Conservation (phyloP, 2,113 vertebrate species). For the Chaetops frenatus region DNA sequence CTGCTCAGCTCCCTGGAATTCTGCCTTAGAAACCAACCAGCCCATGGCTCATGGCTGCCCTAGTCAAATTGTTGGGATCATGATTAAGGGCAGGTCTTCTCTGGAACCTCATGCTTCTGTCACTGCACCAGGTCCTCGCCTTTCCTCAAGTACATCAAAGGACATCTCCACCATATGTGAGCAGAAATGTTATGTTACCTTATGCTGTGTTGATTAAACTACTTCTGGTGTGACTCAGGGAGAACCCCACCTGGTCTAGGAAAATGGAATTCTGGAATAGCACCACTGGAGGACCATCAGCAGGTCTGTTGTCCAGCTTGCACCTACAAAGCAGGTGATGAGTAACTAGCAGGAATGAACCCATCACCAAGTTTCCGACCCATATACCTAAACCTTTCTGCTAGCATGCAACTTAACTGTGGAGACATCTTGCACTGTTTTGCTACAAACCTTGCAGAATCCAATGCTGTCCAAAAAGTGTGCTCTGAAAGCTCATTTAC, state of each 20-base stretch:
- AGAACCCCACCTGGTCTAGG: neutral
- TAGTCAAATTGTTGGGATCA: neutral
- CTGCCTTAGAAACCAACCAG: neutral
- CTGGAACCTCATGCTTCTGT: neutral
- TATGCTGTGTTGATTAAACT: neutral
- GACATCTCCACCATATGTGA: neutral
- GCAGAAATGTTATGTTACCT: neutral
- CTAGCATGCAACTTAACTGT: neutral
- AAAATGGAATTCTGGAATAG: neutral
- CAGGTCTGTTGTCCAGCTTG: neutral
- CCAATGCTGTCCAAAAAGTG: accelerated
- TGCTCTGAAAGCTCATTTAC: neutral
- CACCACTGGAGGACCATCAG: neutral
- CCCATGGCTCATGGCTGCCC: neutral
- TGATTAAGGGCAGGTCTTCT: neutral
- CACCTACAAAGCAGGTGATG: neutral
- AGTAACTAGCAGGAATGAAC: neutral
- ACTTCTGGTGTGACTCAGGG: neutral
- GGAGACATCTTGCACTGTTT: neutral
- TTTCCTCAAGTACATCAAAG: neutral
- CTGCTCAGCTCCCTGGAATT: neutral
- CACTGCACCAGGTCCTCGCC: accelerated
- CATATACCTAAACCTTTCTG: neutral
- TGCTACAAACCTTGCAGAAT: neutral
- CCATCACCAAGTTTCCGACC: neutral